These are phyloP conservation scores for Agrilus biguttatus DNA, from an alignment of 2,888 invertebrate genomes.

Conservation along the genomic window DNA sequence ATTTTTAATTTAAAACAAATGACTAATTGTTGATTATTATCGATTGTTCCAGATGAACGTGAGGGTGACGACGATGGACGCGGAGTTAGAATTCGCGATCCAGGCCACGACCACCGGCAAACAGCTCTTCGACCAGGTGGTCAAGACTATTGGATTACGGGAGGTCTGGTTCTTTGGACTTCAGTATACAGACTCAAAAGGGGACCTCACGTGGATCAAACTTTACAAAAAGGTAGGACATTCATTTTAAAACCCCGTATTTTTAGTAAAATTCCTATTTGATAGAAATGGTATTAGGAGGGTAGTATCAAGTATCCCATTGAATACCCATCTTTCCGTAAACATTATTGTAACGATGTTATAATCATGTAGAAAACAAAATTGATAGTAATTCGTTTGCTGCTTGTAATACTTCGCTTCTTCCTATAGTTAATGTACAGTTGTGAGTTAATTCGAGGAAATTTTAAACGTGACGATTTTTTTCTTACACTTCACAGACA, in stretches of 20 bases:
- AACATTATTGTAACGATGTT: too few relatives aligned
- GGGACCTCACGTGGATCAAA: constrained; percentile 97
- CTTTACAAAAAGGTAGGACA: constrained; percentile 91
- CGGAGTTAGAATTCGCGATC: constrained; percentile 99
- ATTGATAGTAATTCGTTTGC: too few relatives aligned
- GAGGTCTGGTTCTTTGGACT: constrained; percentile 99
- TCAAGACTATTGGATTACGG: constrained; percentile 96
- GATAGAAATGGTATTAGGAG: too few relatives aligned
- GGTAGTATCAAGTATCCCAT: too few relatives aligned
- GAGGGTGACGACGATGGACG: constrained; percentile 99
- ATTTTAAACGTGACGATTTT: too few relatives aligned
- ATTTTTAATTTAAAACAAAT: too few relatives aligned
- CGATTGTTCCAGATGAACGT: constrained; percentile 77
- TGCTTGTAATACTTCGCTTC: too few relatives aligned
- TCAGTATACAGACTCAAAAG: constrained; percentile 97
- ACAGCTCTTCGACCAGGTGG: constrained; percentile 99
- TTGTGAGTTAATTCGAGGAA: too few relatives aligned
- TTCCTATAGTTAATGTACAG: too few relatives aligned
- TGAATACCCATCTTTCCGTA: too few relatives aligned
- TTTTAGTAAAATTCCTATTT: not conserved
- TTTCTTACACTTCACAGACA: too few relatives aligned
- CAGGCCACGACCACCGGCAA: constrained; percentile 99
- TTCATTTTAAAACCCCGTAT: not conserved
- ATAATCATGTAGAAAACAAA: too few relatives aligned
- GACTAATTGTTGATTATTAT: constrained; percentile 7